phyloP scores from a whole-genome alignment of 1,140 invertebrate species.

The Rhagoletis zephyria region DNA sequence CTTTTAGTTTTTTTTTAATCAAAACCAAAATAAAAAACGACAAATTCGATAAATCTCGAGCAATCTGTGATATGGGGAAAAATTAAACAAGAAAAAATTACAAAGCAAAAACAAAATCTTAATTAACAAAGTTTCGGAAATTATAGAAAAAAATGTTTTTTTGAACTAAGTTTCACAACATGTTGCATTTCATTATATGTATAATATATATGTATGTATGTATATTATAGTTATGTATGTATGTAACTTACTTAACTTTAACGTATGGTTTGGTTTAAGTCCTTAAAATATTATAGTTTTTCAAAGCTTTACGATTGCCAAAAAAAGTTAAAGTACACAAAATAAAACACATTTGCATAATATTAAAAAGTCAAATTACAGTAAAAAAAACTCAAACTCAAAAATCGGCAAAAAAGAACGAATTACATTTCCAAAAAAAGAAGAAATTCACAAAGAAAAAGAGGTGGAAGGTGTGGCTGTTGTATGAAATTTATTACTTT shows the following conservation, averaged over 20 bases:
- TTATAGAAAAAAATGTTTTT: neutral
- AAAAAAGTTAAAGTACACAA: conserved; percentile 21
- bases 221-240: neutral
- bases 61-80: conserved; percentile 71
- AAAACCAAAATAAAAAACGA: conserved; percentile 23
- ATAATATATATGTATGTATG: conserved; percentile 28
- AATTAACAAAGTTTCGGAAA: conserved; percentile 47
- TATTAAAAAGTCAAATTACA: neutral
- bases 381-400: neutral
- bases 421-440: neutral
- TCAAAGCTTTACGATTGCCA: conserved; percentile 45
- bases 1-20: no score
- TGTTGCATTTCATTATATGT: conserved; percentile 11
- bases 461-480: neutral
- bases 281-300: conserved; percentile 41
- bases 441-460: neutral
- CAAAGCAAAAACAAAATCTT: neutral
- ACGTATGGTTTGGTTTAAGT: conserved; percentile 32
- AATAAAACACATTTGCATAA: conserved; percentile 22
- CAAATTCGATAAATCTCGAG: conserved; percentile 67
- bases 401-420: no score
- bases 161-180: conserved; percentile 18
- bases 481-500: neutral
- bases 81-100: conserved; percentile 60
- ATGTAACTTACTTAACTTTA: neutral